Percentiles rank a stretch among this genome's conserved stretches.
phyloP scores from a whole-genome alignment of 2,113 vertebrate genomes.

The Syngnathus floridae region DNA sequence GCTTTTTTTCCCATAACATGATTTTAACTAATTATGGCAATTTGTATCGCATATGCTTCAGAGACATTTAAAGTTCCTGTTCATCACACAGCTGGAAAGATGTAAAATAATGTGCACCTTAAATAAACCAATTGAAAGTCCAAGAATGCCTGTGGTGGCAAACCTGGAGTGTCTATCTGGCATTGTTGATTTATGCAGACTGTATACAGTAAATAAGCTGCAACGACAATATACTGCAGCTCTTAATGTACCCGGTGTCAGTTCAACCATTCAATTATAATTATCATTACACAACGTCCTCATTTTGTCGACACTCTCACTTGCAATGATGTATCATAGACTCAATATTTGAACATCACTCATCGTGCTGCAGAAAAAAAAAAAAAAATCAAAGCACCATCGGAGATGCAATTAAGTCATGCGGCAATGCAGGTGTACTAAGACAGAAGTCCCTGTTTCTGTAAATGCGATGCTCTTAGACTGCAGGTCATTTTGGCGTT shows the following conservation, averaged over 20 bases:
- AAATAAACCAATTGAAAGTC: background rate
- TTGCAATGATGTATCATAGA: conserved; percentile 38
- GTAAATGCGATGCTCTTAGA: conserved; percentile 48
- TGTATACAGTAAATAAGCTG: background rate
- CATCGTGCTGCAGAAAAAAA: conserved; percentile 37
- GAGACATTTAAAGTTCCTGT: no score
- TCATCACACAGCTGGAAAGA: no score
- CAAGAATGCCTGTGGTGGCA: conserved; percentile 13
- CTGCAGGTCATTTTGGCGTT: conserved; percentile 61
- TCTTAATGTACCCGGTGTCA: conserved; percentile 27
- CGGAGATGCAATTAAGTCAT: conserved; percentile 43
- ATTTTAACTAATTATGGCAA: no score
- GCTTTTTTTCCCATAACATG: no score
- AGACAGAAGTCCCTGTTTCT: conserved; percentile 21
- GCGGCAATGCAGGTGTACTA: conserved; percentile 25
- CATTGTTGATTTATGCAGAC: conserved; percentile 4
- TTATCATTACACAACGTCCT: conserved; percentile 47
- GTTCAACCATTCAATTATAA: conserved; percentile 46
- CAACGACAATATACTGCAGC: conserved; percentile 24
- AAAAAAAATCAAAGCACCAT: conserved; percentile 27
- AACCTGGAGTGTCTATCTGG: conserved; percentile 7
- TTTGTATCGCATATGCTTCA: no score
- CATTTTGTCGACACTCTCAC: conserved; percentile 44
- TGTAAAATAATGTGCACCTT: background rate
- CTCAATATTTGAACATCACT: conserved; percentile 46